These are phyloP conservation scores for Meandrusa payeni DNA, from an alignment of 2,888 invertebrate genomes.

Conservation along the genomic window DNA sequence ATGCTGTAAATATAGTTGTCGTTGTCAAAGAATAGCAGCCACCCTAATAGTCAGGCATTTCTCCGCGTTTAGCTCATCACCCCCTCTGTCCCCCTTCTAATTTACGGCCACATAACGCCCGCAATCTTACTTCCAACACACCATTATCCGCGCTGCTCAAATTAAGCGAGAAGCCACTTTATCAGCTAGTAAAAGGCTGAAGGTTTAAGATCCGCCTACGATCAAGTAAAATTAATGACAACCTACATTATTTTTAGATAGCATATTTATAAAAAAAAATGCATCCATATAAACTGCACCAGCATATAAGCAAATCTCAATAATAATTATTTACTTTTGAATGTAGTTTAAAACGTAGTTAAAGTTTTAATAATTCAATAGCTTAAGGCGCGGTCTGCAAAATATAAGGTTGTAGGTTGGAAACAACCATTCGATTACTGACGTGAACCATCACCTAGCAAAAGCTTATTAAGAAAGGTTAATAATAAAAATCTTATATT, in stretches of 20 bases:
- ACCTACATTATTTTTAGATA: not conserved
- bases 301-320: too few relatives aligned
- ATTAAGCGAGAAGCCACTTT: constrained; percentile 52
- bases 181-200: constrained; percentile 39
- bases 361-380: too few relatives aligned
- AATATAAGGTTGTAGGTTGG: too few relatives aligned
- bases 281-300: too few relatives aligned
- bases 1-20: constrained; percentile 12
- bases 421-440: too few relatives aligned
- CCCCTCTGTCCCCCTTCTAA: constrained; percentile 34
- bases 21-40: constrained; percentile 12
- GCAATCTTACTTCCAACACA: constrained; percentile 52
- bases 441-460: too few relatives aligned
- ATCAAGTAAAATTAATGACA: constrained; percentile 23
- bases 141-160: constrained; percentile 49
- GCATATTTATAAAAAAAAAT: too few relatives aligned
- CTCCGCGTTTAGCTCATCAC: constrained; percentile 10
- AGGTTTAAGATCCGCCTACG: constrained; percentile 28
- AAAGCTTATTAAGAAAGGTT: too few relatives aligned
- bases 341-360: too few relatives aligned
- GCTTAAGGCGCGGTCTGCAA: too few relatives aligned
- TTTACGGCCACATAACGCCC: constrained; percentile 52
- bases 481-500: too few relatives aligned
- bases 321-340: too few relatives aligned
- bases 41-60: constrained; percentile 8